Evolutionary conservation across 2,888 invertebrate species (phyloP).

Genomic region (Trisateles emortualis): DNA sequence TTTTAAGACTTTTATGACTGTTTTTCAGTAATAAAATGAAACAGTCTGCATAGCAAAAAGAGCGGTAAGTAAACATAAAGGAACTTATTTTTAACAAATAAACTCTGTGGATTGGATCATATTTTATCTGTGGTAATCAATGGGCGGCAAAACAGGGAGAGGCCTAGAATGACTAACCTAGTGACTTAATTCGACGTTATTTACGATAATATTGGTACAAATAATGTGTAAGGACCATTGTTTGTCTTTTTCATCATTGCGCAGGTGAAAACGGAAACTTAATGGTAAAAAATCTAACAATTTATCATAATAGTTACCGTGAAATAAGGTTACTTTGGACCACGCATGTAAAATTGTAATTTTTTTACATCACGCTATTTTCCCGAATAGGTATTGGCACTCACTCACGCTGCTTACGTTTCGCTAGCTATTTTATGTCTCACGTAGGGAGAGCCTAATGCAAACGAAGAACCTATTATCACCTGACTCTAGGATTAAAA

Average conservation of each 20-base stretch:
- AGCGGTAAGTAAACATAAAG: slow-evolving; percentile 27
- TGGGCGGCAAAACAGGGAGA: slow-evolving; percentile 25
- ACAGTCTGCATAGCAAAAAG: slow-evolving; percentile 25
- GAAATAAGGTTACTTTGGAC: no score
- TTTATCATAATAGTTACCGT: no score
- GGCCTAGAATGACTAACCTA: slow-evolving; percentile 35
- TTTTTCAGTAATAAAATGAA: slow-evolving; percentile 24
- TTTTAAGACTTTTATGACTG: not conserved
- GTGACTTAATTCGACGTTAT: slow-evolving; percentile 45
- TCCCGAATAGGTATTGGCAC: no score
- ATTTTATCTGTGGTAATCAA: slow-evolving; percentile 18
- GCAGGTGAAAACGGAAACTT: slow-evolving; percentile 45
- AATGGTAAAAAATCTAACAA: slow-evolving; percentile 17
- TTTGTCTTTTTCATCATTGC: slow-evolving; percentile 30
- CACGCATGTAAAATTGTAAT: no score
- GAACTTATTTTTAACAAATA: slow-evolving; percentile 36
- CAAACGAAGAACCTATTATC: no score
- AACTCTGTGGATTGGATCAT: slow-evolving; percentile 13
- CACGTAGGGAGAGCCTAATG: no score
- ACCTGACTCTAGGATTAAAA: no score
- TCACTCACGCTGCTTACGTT: no score
- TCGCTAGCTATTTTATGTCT: no score
- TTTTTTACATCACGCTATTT: no score
- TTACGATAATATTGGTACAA: slow-evolving; percentile 42
- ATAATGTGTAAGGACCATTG: slow-evolving; percentile 27